Conservation (phyloP, 1,140 invertebrate species). For the Microplitis mediator region DNA sequence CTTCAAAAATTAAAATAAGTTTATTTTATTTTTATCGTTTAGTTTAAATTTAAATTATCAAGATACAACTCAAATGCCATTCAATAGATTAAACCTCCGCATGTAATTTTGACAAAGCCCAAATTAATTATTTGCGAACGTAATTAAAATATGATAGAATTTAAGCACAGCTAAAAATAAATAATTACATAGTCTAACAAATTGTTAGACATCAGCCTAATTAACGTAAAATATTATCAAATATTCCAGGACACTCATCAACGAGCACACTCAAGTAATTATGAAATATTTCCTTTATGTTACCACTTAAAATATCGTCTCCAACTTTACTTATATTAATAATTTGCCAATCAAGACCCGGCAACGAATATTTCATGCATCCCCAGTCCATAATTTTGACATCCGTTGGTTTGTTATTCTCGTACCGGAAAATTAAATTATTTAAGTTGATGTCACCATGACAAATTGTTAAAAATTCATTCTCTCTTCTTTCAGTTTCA, state of each 20-base stretch:
- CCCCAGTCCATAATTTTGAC: conserved; percentile 50
- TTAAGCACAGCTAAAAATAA: too few relatives aligned
- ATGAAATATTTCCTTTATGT: not conserved
- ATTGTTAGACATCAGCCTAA: too few relatives aligned
- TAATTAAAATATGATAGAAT: too few relatives aligned
- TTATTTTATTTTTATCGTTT: too few relatives aligned
- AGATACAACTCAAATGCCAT: too few relatives aligned
- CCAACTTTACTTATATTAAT: conserved; percentile 37
- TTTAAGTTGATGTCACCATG: conserved; percentile 47
- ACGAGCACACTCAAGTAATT: not conserved
- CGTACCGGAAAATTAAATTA: conserved; percentile 50
- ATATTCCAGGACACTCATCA: not conserved
- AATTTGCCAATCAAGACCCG: conserved; percentile 43
- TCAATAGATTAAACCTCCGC: too few relatives aligned
- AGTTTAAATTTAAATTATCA: too few relatives aligned
- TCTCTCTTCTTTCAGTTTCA: not conserved
- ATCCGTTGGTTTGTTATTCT: conserved; percentile 39
- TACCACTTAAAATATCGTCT: not conserved
- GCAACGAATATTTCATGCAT: conserved; percentile 40
- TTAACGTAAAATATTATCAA: not conserved
- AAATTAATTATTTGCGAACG: too few relatives aligned
- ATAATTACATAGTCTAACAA: too few relatives aligned
- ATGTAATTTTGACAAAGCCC: too few relatives aligned
- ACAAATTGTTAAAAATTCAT: conserved; percentile 42
- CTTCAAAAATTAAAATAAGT: too few relatives aligned